phyloP scores from a whole-genome alignment of 2,797 vertebrate species.

The Lacerta viridis region DNA sequence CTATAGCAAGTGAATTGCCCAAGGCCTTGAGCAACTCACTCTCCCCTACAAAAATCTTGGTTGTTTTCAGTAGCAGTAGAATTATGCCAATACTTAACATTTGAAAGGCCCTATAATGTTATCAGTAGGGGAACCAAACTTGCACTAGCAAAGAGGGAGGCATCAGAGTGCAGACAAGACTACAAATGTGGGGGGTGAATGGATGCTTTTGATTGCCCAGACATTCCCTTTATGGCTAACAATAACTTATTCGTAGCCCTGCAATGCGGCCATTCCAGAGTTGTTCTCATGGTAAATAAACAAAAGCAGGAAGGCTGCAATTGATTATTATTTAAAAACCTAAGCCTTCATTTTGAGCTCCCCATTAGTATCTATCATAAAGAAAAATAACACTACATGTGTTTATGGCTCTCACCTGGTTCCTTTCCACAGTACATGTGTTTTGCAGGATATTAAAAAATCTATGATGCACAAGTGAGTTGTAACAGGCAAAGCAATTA shows the following conservation, averaged over 20 bases:
- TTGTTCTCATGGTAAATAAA: slow-evolving; percentile 61
- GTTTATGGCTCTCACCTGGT: slow-evolving; percentile 77
- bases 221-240: slow-evolving; percentile 64
- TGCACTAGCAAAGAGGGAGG: slow-evolving; percentile 24
- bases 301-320: slow-evolving; percentile 39
- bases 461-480: slow-evolving; percentile 81
- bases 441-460: slow-evolving; percentile 82
- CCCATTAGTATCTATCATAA: slow-evolving; percentile 67
- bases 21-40: slow-evolving; percentile 20
- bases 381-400: slow-evolving; percentile 72
- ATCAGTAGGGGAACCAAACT: slow-evolving; percentile 42
- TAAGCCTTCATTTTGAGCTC: slow-evolving; percentile 60
- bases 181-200: slow-evolving; percentile 39
- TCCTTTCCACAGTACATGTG: slow-evolving; percentile 76
- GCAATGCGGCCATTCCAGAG: slow-evolving; percentile 52
- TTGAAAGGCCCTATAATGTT: slow-evolving; percentile 36
- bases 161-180: not conserved
- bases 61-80: not conserved
- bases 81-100: slow-evolving; percentile 1
- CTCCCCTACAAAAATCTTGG: slow-evolving; percentile 22
- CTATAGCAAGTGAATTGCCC: too few species aligned
- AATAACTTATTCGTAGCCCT: slow-evolving; percentile 61
- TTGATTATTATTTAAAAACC: slow-evolving; percentile 64
- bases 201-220: slow-evolving; percentile 59
- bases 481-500: slow-evolving; percentile 80